Evolutionary conservation across 1,140 invertebrate genomes (phyloP), one percentile per base, ranked within the genome.

Genomic region (Myzus persicae): DNA sequence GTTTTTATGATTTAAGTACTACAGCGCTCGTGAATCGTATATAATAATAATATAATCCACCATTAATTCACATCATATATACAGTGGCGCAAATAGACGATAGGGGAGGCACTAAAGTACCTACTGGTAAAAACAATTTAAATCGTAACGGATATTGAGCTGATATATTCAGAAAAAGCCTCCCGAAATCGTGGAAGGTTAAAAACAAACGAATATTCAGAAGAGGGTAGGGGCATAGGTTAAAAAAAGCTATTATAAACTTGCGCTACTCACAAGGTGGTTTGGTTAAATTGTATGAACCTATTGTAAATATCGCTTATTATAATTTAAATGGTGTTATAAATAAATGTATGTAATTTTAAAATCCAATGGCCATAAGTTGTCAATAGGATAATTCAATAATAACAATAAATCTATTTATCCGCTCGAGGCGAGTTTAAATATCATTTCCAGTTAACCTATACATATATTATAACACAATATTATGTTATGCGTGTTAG

Each of bases 1-100:
- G 59, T 76, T 76, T 76, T 76, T 76, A 76, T 76, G 59, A 76
- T 76, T 76, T 76, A 76, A 76, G 59, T 76, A 76, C 31, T 76
- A 11, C 14, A n/a, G 59, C n/a, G 31, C 5, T 14, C 54, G 59
- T 67, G 59, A 67, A 67, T 67, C 36, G 59, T 76, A 76, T n/a
- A 67, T 5, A 22, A 51, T 76, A 76, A 67, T 76, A 76, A 18
- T 76, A 76, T 76, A 76, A n/a, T 67, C 26, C 2, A 11, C 59
- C 59, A 67, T 67, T 31, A 67, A n/a, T 76, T 4, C 31, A 76
- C 59, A n/a, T 76, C 31, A 1, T 76, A 76, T 14, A 51, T 48
- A 48, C 48, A 76, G 31, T 76, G 31, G 14, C 5, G 59, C 48
- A 51, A 24, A 22, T 51, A 51, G 22, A 5, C 20, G 46, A 48